Conservation (phyloP, 2,888 invertebrate genomes). For the Acanthosepion lycidas region DNA sequence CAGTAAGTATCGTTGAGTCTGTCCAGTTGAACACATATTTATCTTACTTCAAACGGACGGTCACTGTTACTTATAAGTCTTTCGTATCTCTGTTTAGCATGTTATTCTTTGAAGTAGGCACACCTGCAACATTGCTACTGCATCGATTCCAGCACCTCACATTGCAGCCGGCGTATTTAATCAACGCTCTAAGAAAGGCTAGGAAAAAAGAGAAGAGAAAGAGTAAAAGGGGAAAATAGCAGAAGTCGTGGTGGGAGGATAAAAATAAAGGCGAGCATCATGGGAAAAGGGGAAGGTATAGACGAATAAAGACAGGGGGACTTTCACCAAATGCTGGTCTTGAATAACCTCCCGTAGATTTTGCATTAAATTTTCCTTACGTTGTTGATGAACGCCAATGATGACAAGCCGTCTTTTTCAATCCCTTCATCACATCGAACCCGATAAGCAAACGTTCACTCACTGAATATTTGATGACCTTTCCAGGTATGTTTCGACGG, state of each 20-base stretch:
- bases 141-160: background rate
- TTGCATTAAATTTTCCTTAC: background rate
- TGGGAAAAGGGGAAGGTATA: too few relatives aligned
- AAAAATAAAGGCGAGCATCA: too few relatives aligned
- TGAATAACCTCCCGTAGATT: too few relatives aligned
- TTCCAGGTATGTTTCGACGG: background rate
- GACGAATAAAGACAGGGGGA: too few relatives aligned
- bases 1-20: too few relatives aligned
- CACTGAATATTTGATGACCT: constrained; percentile 24
- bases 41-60: too few relatives aligned
- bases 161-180: background rate
- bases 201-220: background rate
- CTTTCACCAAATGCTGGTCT: too few relatives aligned
- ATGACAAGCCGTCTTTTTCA: background rate
- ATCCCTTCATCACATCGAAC: background rate
- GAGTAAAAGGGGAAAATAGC: background rate
- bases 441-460: background rate
- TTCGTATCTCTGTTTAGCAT: too few relatives aligned
- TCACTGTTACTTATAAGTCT: too few relatives aligned
- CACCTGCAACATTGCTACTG: background rate
- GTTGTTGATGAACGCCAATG: background rate
- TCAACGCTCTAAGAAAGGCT: background rate
- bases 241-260: too few relatives aligned
- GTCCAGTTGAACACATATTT: too few relatives aligned
- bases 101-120: too few relatives aligned